Conservation (phyloP, 2,888 invertebrate species). For the Acleris emargana region DNA sequence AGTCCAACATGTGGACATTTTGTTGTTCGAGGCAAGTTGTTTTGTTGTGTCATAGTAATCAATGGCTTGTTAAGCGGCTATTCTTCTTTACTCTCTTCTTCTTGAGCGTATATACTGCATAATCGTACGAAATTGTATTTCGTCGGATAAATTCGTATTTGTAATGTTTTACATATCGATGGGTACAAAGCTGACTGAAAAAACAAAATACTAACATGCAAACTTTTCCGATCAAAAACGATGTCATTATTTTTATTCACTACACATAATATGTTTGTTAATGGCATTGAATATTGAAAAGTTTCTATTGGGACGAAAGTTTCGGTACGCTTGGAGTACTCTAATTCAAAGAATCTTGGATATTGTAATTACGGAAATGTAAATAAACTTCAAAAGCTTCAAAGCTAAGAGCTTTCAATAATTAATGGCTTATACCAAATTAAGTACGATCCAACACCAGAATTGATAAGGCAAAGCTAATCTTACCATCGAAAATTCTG, state of each 20-base stretch:
- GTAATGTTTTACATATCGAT: too few species aligned
- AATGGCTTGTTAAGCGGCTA: conserved; percentile 32
- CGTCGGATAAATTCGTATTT: too few species aligned
- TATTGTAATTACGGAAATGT: neutral
- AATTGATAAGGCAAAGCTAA: conserved; percentile 66
- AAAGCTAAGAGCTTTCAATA: conserved; percentile 51
- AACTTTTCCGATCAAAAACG: too few species aligned
- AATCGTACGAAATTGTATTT: too few species aligned
- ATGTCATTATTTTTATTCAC: too few species aligned
- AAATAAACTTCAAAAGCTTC: conserved; percentile 11
- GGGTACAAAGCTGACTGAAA: too few species aligned
- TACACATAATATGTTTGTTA: too few species aligned
- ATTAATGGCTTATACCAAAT: conserved; percentile 61
- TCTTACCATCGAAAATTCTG: conserved; percentile 73
- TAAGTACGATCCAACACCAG: conserved; percentile 59
- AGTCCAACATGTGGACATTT: conserved; percentile 73
- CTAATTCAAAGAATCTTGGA: neutral
- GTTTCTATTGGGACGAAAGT: too few species aligned
- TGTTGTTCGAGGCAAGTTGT: conserved; percentile 64
- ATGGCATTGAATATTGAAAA: too few species aligned
- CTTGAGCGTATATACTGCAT: neutral
- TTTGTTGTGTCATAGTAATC: conserved; percentile 68
- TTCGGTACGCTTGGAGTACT: too few species aligned
- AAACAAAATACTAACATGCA: too few species aligned
- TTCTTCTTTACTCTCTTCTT: neutral